Base-by-base conservation (phyloP, 2,797 vertebrate genomes). In the Clarias platycephalus region DNA sequence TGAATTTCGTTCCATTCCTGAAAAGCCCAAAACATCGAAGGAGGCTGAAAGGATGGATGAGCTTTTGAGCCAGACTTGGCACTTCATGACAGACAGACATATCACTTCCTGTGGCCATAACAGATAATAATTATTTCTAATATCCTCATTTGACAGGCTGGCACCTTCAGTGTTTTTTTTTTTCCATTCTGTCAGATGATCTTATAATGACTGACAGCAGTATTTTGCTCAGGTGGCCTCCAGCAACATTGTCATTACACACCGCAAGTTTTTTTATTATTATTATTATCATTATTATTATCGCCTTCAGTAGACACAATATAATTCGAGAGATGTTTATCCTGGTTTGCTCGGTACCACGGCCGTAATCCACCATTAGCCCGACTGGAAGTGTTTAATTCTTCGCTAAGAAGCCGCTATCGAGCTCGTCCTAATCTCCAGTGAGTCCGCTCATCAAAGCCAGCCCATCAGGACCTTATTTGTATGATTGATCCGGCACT, bases 1-100 rank as follows among this genome's bases (percentile, higher is more conserved):
- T 67, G 53, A 5, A 85, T 84, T 88, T 92, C 89, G 91, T 88
- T 89, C 85, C 88, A 88, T 91, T 93, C 91, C 89, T 94, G 91
- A 92, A 88, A 91, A 92, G 49, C 80, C 3, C 86, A 87, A 80
- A 86, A 86, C 81, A 28, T 67, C 75, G 57, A 49, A 79, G 63
- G 49, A 24, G 28, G 37, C 16, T 31, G 10, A 4, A 22, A 57
- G 58, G 86, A 88, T 85, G 88, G 86, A 89, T 88, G 81, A 88
- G 80, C 57, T 76, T 58, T 58, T 81, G 68, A 81, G 80, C 70
- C 79, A 3, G 55, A 70, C 80, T 26, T 87, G 86, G 88, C 83
- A 90, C 88, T 89, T 85, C 87, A 83, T 88, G 86, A 90, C 89
- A 89, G 91, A 67, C 89, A 87, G 90, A 92, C 91, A 90, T 83